Conservation (phyloP, 2,113 vertebrate species). For the Drymodes brunneopygia region DNA sequence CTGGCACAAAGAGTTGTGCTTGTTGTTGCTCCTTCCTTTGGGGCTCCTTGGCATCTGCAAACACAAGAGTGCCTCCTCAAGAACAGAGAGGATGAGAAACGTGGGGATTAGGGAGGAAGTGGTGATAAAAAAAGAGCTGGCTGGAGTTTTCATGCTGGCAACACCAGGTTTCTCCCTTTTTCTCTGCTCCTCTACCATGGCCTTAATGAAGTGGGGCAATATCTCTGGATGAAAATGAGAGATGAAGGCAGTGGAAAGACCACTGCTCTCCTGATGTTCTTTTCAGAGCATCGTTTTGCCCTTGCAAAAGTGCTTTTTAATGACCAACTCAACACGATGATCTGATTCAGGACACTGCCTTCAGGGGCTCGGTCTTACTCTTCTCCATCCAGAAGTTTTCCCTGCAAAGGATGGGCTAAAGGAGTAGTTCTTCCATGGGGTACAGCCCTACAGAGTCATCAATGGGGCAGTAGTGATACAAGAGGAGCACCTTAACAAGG, state of each 20-base stretch:
- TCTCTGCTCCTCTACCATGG: background rate
- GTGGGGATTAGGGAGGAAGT: background rate
- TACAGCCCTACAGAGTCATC: background rate
- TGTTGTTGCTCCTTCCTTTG: background rate
- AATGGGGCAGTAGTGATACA: fast-evolving
- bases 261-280: background rate
- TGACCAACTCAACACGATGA: background rate
- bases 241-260: background rate
- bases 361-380: background rate
- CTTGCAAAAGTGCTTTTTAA: background rate
- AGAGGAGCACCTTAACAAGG: background rate
- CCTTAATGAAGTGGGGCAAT: background rate
- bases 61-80: background rate
- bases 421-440: background rate
- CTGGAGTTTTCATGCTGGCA: background rate
- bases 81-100: background rate
- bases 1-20: fast-evolving
- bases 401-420: background rate
- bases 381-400: background rate
- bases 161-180: background rate
- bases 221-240: background rate
- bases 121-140: background rate
- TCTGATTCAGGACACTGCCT: background rate
- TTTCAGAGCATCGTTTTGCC: background rate
- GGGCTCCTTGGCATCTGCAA: background rate